Evolutionary conservation across 2,113 vertebrate genomes (phyloP).

Genomic region (Excalfactoria chinensis): DNA sequence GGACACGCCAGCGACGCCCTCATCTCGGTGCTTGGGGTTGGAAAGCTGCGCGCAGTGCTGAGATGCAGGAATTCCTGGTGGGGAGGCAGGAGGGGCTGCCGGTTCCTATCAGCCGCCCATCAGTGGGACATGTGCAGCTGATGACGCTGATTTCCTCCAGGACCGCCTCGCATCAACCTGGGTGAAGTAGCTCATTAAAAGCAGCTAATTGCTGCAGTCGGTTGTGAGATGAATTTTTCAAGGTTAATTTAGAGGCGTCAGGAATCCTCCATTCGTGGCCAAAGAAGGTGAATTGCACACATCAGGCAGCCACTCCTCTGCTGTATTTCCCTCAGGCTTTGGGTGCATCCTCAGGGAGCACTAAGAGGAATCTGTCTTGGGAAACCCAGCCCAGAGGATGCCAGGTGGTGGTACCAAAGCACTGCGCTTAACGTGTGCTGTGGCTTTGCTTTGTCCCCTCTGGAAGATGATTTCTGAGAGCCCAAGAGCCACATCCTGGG

Average conservation of each 20-base stretch:
- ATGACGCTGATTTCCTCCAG: slow-evolving; percentile 43
- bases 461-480: background rate
- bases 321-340: accelerated
- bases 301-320: background rate
- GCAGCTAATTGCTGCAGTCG: slow-evolving; percentile 60
- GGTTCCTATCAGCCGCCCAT: background rate
- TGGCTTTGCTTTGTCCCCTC: background rate
- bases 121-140: background rate
- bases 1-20: background rate
- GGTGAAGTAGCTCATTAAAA: slow-evolving; percentile 57
- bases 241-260: slow-evolving; percentile 56
- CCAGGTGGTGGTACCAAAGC: accelerated
- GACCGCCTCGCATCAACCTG: slow-evolving; percentile 17
- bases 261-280: background rate
- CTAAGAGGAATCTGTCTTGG: background rate
- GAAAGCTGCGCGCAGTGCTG: background rate
- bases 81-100: background rate
- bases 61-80: background rate
- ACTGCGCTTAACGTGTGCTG: background rate
- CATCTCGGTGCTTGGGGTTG: background rate
- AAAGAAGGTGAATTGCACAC: accelerated
- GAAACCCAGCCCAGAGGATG: background rate
- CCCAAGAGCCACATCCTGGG: background rate
- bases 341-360: background rate
- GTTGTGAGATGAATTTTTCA: slow-evolving; percentile 51